phyloP scores from a whole-genome alignment of 2,888 invertebrate species.

The Cheilosia urbana region DNA sequence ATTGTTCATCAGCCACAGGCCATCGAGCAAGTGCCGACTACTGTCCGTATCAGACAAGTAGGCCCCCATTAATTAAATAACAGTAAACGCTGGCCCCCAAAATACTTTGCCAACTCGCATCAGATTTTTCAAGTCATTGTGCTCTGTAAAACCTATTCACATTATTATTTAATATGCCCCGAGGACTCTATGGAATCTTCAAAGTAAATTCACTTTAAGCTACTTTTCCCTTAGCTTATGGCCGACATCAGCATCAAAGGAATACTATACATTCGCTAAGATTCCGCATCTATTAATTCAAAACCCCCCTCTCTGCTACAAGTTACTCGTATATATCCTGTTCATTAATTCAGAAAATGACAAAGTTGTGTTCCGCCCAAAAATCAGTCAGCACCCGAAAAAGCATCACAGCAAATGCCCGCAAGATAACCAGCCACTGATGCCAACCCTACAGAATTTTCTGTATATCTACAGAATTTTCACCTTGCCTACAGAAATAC shows the following conservation, averaged over 20 bases:
- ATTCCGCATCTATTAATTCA: neutral
- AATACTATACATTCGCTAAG: constrained; percentile 6
- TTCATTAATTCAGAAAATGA: no score
- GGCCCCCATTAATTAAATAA: no score
- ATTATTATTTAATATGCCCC: neutral
- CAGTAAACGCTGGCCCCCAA: no score
- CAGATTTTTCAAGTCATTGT: no score
- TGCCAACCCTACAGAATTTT: no score
- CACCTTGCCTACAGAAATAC: no score
- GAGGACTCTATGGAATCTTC: neutral
- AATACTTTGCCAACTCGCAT: no score
- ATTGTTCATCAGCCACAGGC: no score
- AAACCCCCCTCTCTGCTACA: neutral
- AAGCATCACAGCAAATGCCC: constrained; percentile 27
- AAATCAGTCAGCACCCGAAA: constrained; percentile 7
- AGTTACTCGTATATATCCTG: neutral
- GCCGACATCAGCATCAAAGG: constrained; percentile 24
- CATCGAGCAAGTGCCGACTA: no score
- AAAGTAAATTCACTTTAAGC: constrained; percentile 10
- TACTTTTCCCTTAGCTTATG: neutral
- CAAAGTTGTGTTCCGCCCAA: no score
- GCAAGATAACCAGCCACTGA: constrained; percentile 10
- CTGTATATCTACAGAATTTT: no score
- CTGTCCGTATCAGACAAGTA: no score
- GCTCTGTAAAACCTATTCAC: neutral